phyloP scores from a whole-genome alignment of 92 coral and sea anemone genomes.

The Paramuricea clavata region DNA sequence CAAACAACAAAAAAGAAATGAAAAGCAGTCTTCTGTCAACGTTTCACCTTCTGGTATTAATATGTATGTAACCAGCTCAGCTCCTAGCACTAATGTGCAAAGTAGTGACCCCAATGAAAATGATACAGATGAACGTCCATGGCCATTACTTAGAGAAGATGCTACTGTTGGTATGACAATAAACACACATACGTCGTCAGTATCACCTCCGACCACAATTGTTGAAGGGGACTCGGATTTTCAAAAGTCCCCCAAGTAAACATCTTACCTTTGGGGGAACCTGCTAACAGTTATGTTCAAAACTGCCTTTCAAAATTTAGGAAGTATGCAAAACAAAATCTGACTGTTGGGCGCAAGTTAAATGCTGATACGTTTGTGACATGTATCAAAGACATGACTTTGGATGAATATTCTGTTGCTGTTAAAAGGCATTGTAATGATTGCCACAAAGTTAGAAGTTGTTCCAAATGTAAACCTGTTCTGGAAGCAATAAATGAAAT shows the following conservation, averaged over 20 bases:
- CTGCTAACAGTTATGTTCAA: not conserved
- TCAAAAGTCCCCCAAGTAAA: not conserved
- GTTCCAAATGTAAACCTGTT: slow-evolving; percentile 33
- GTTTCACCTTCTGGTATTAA: not conserved
- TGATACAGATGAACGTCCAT: not conserved
- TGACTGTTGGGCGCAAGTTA: slow-evolving; percentile 35
- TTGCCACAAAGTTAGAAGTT: not conserved
- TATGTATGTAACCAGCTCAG: not conserved
- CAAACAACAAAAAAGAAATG: not conserved
- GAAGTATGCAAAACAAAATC: slow-evolving; percentile 42
- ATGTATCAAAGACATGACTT: slow-evolving; percentile 40
- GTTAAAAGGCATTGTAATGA: slow-evolving; percentile 46
- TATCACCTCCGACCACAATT: not conserved
- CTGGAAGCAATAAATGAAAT: slow-evolving; percentile 5
- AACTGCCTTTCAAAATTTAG: slow-evolving; percentile 34
- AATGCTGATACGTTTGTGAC: slow-evolving; percentile 37
- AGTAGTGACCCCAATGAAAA: not conserved
- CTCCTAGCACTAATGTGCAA: not conserved
- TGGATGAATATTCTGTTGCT: slow-evolving; percentile 29
- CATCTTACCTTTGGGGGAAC: not conserved
- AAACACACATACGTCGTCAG: not conserved
- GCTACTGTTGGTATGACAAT: not conserved
- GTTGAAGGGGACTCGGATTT: not conserved
- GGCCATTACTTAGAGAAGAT: not conserved
- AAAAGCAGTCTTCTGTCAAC: not conserved